Evolutionary conservation across 1,140 invertebrate species (phyloP).

Genomic region (Diorhabda elongata): DNA sequence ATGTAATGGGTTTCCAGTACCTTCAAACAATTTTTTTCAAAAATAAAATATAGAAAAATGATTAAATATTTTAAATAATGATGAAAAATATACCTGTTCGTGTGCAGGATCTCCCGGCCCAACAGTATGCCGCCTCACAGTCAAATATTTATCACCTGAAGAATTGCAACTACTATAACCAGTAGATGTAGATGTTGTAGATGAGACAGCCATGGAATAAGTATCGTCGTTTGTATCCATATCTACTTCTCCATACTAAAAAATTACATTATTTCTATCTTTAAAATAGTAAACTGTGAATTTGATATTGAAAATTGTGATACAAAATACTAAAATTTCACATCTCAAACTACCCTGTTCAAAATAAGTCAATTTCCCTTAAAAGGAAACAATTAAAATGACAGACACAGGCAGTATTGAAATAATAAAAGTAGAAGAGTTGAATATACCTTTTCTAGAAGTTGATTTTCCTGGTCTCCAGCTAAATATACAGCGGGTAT

Average conservation of each 20-base stretch:
- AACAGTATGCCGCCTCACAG: slow-evolving; percentile 80
- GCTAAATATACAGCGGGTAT: slow-evolving; percentile 58
- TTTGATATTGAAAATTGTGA: no score
- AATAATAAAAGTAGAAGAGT: no score
- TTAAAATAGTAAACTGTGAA: no score
- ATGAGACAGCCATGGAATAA: slow-evolving; percentile 37
- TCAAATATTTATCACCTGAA: slow-evolving; percentile 45
- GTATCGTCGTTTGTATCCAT: slow-evolving; percentile 55
- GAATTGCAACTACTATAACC: slow-evolving; percentile 36
- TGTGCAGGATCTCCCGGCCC: slow-evolving; percentile 84
- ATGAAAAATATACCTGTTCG: slow-evolving; percentile 54
- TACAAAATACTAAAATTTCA: no score
- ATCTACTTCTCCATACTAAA: slow-evolving; percentile 62
- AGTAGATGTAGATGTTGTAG: slow-evolving; percentile 33
- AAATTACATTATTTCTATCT: not conserved
- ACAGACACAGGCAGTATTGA: no score
- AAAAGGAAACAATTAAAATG: no score
- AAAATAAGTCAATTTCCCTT: no score
- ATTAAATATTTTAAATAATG: no score
- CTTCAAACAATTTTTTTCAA: slow-evolving; percentile 30
- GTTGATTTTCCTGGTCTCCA: slow-evolving; percentile 49
- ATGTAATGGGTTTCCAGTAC: slow-evolving; percentile 52
- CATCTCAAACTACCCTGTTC: no score
- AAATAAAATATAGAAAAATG: no score
- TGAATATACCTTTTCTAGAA: slow-evolving; percentile 60